Percentiles rank a stretch among this genome's conserved stretches.
Conservation (phyloP, 2,888 invertebrate species). For the Harpalus rubripes region DNA sequence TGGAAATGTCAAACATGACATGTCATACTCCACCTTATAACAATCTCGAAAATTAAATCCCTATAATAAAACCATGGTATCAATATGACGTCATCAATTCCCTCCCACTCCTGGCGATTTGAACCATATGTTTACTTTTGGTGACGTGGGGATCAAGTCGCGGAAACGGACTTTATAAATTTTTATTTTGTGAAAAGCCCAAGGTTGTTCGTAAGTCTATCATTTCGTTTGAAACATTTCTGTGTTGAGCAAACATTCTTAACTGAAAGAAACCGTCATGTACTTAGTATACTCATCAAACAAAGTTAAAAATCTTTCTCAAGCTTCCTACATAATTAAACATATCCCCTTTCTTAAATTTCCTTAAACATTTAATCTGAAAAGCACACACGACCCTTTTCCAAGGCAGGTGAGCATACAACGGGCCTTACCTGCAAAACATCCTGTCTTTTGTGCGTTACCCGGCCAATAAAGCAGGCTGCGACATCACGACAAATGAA, state of each 20-base stretch:
- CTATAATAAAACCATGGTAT: too few species aligned
- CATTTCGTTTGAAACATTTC: not conserved
- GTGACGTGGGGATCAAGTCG: too few species aligned
- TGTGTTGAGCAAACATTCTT: not conserved
- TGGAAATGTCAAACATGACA: too few species aligned
- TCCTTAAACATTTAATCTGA: slow-evolving; percentile 58
- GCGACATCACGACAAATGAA: slow-evolving; percentile 60
- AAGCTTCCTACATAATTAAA: slow-evolving; percentile 51
- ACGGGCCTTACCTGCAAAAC: slow-evolving; percentile 52
- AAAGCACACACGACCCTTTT: slow-evolving; percentile 56
- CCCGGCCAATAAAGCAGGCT: slow-evolving; percentile 45
- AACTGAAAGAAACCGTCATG: not conserved
- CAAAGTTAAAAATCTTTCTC: slow-evolving; percentile 48
- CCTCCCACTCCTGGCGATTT: too few species aligned
- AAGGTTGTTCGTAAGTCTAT: too few species aligned
- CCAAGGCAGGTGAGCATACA: slow-evolving; percentile 59
- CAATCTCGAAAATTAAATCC: too few species aligned
- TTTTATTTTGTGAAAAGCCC: too few species aligned
- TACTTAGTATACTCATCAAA: slow-evolving; percentile 37
- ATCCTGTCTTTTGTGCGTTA: slow-evolving; percentile 59
- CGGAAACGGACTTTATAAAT: too few species aligned
- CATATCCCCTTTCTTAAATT: slow-evolving; percentile 57
- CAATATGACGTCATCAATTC: too few species aligned
- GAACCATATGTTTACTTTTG: too few species aligned
- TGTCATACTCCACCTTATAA: too few species aligned